A percentile compares a stretch with the other conserved stretches of the same genome.
These are phyloP conservation scores for Turritopsis dohrnii DNA, from an alignment of 30 jellyfish, hydroid and myxozoan genomes.

Conservation along the genomic window DNA sequence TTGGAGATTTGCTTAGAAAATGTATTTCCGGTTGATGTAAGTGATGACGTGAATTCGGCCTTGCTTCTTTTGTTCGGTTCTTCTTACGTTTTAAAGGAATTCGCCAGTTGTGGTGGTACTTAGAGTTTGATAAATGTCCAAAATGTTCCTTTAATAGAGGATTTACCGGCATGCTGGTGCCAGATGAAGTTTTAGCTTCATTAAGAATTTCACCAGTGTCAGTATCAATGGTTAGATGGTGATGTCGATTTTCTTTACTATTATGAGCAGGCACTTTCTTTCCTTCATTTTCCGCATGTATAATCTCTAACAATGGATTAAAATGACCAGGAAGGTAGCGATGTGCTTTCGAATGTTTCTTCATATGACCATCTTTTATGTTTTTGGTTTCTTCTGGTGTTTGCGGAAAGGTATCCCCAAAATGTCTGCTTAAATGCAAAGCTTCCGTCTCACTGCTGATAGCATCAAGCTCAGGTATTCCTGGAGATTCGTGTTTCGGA, in stretches of 20 bases:
- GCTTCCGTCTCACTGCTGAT: slow-evolving; percentile 24
- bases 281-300: slow-evolving; percentile 1
- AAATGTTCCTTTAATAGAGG: background rate
- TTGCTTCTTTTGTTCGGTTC: background rate
- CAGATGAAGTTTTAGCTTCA: slow-evolving; percentile 6
- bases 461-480: slow-evolving; percentile 4
- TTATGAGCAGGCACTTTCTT: background rate
- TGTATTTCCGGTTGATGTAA: background rate
- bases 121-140: background rate
- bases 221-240: slow-evolving; percentile 28
- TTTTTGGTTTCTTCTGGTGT: background rate
- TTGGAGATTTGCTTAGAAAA: background rate
- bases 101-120: background rate
- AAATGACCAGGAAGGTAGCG: background rate
- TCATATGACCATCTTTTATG: background rate
- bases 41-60: background rate
- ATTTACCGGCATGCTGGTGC: background rate
- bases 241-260: slow-evolving; percentile 17
- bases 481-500: background rate
- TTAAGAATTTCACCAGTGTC: slow-evolving; percentile 35
- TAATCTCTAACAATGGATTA: background rate
- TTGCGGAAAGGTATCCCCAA: slow-evolving; percentile 22
- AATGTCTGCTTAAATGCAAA: background rate
- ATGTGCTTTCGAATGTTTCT: background rate
- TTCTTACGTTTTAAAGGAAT: background rate